phyloP scores from a whole-genome alignment of 1,140 invertebrate genomes.

The Teleogryllus occipitalis region DNA sequence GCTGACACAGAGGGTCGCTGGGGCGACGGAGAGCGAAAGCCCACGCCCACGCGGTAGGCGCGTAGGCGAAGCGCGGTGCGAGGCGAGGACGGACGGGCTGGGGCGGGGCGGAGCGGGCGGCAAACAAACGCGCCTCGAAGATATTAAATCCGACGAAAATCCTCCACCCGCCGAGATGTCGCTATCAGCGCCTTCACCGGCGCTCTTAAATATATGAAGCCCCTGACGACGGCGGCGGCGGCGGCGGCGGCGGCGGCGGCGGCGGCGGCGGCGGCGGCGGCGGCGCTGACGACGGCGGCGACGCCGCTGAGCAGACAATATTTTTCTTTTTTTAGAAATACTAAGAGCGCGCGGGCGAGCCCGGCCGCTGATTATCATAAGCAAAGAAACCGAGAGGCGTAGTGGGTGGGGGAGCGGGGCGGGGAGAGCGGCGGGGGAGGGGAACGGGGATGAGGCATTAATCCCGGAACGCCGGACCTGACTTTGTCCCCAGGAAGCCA shows the following conservation, averaged over 20 bases:
- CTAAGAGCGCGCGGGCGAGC: neutral
- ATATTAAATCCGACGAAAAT: neutral
- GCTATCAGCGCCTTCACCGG: neutral
- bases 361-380: neutral
- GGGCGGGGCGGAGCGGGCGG: too few species aligned
- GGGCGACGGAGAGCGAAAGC: too few species aligned
- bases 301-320: neutral
- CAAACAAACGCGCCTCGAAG: neutral
- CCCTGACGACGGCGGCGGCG: too few species aligned
- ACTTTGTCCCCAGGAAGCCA: neutral
- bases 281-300: neutral
- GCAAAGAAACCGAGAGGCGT: neutral
- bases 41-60: too few species aligned
- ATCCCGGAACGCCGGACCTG: neutral
- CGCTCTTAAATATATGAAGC: slow-evolving; percentile 1
- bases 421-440: neutral
- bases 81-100: too few species aligned
- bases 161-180: neutral
- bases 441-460: neutral
- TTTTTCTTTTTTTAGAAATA: neutral
- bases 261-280: too few species aligned
- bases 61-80: too few species aligned
- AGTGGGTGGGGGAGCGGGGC: neutral
- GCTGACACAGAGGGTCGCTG: too few species aligned
- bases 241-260: too few species aligned